These are phyloP conservation scores for Pseudochromis fuscus DNA, from an alignment of 2,797 vertebrate species.

Conservation along the genomic window DNA sequence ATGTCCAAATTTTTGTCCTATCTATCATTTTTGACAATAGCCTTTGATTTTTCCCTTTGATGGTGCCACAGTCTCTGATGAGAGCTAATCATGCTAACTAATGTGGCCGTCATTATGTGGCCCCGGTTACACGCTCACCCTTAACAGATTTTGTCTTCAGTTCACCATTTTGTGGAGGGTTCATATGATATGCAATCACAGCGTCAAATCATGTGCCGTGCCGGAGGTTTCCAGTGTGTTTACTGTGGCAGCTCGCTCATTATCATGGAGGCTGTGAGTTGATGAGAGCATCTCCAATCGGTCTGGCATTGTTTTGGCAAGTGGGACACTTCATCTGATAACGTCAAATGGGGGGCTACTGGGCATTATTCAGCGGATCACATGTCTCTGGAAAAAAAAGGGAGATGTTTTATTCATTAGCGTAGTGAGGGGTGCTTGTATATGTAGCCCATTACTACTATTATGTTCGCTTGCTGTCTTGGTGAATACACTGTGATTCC, in stretches of 20 bases:
- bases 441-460: constrained; percentile 38
- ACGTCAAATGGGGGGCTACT: constrained; percentile 32
- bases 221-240: constrained; percentile 21
- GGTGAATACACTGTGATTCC: constrained; percentile 65
- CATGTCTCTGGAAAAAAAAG: constrained; percentile 42
- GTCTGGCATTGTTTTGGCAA: constrained; percentile 73
- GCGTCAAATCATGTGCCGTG: constrained; percentile 48
- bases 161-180: constrained; percentile 22
- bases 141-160: constrained; percentile 10
- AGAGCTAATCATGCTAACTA: constrained; percentile 63
- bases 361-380: constrained; percentile 58
- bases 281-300: constrained; percentile 67
- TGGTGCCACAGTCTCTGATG: constrained; percentile 51
- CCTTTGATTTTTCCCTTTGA: constrained; percentile 71
- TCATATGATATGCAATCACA: constrained; percentile 37
- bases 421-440: constrained; percentile 36
- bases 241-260: constrained; percentile 16
- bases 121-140: constrained; percentile 26
- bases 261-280: constrained; percentile 27
- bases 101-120: constrained; percentile 53
- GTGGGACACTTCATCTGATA: constrained; percentile 67
- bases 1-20: constrained; percentile 10
- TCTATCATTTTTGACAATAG: constrained; percentile 64
- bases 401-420: constrained; percentile 77
- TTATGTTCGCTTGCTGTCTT: constrained; percentile 47